These are phyloP conservation scores for Chironomus riparius DNA, from an alignment of 2,888 invertebrate genomes.

Conservation along the genomic window DNA sequence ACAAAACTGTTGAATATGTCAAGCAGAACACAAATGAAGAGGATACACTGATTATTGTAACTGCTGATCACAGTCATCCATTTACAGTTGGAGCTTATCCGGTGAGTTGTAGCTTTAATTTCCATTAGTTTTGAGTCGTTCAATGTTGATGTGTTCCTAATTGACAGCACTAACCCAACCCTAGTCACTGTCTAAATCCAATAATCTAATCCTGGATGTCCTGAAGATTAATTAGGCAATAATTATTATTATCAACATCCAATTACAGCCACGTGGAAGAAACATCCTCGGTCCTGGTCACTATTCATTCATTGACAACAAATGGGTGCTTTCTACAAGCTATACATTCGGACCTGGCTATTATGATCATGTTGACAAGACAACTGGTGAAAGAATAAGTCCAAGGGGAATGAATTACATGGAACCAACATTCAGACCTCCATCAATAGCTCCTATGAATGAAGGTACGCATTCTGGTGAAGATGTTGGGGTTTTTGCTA, in stretches of 20 bases:
- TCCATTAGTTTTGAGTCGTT: no score
- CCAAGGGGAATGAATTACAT: slow-evolving; percentile 21
- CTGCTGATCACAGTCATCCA: slow-evolving; percentile 56
- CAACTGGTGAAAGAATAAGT: slow-evolving; percentile 3
- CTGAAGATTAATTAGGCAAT: no score
- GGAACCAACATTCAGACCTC: slow-evolving; percentile 38
- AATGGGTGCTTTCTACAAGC: slow-evolving; percentile 53
- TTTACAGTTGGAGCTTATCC: slow-evolving; percentile 64
- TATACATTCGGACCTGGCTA: slow-evolving; percentile 54
- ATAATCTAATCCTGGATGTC: no score
- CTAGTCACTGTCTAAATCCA: no score
- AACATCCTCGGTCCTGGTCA: slow-evolving; percentile 31
- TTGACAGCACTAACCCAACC: no score
- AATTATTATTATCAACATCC: no score
- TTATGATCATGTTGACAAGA: slow-evolving; percentile 30
- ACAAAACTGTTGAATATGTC: slow-evolving; percentile 51
- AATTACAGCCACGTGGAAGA: slow-evolving; percentile 31
- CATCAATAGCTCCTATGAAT: slow-evolving; percentile 48
- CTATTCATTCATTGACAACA: slow-evolving; percentile 44
- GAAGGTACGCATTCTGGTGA: slow-evolving; percentile 60
- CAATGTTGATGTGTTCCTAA: no score
- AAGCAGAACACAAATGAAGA: slow-evolving; percentile 42
- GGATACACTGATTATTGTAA: slow-evolving; percentile 59
- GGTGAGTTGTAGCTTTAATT: slow-evolving; percentile 42
- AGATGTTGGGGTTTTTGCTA: slow-evolving; percentile 62